Percentiles rank a stretch among this genome's conserved stretches.
Evolutionary conservation across 64 coral and sea anemone species (phyloP).

Genomic region (Hydrozoanthus tunicans): DNA sequence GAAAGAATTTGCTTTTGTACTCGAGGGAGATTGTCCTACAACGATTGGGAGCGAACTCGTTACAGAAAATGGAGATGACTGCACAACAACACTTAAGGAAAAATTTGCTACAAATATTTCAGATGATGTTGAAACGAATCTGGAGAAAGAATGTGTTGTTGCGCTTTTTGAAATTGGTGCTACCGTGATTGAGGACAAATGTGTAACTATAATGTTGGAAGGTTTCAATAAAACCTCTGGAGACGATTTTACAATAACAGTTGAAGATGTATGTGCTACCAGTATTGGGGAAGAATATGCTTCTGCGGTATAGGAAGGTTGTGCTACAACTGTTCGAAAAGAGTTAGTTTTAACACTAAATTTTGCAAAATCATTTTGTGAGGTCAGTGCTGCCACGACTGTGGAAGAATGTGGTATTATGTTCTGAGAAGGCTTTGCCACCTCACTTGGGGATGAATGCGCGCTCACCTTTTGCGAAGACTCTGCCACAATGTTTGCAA

Average conservation of each 20-base stretch:
- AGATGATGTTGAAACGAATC: not conserved
- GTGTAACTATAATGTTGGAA: too few species aligned
- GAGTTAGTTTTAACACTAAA: too few species aligned
- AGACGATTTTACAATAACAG: too few species aligned
- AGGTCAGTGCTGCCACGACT: too few species aligned
- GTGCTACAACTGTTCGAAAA: not conserved
- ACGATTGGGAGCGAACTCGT: not conserved
- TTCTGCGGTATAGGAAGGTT: not conserved
- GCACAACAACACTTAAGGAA: not conserved
- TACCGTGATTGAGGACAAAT: too few species aligned
- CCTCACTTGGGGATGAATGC: not conserved
- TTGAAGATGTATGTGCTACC: not conserved
- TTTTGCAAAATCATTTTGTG: too few species aligned
- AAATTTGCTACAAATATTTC: not conserved
- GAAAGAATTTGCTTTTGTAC: not conserved
- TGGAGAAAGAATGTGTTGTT: too few species aligned
- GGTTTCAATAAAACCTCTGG: too few species aligned
- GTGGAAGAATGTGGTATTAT: too few species aligned
- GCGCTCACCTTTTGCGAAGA: not conserved
- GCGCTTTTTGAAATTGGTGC: too few species aligned
- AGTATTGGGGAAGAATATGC: not conserved
- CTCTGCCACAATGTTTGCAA: not conserved
- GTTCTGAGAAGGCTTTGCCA: not conserved
- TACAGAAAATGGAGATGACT: not conserved
- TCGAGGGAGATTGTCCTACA: not conserved